Evolutionary conservation across 35 echinoderm and acorn worm species (phyloP), one percentile per base, ranked within the genome.

Genomic region (Ophioderma brevispina): DNA sequence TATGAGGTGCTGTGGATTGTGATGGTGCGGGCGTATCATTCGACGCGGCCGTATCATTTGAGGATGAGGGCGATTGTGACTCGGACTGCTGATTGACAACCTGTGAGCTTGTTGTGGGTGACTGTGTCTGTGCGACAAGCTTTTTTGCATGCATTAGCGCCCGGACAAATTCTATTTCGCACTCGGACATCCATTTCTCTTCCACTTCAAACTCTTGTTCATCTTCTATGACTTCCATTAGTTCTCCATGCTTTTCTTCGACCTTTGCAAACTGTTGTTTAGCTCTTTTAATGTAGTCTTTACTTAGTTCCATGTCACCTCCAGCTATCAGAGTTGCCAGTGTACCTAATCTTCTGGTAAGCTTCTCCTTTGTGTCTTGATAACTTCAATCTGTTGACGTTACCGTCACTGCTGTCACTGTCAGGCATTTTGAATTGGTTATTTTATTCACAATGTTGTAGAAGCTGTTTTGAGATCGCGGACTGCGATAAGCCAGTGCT

Each of bases 131-230:
- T n/a, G n/a, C n/a, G n/a, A n/a, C n/a, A n/a, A n/a, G n/a, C n/a
- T n/a, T 31, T 91, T 78, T 86, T 87, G 83, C 77, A 81, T 64
- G 40, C 21, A 86, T 6, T 31, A 90, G 33, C 19, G 40, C 82
- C 33, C 77, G 75, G 36, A 94, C n/a, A 31, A 90, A 94, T n/a
- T 91, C 76, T 28, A 43, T 46, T 55, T 94, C 88, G 82, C 82
- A 94, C 21, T 94, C 93, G 76, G 80, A 46, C n/a, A n/a, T n/a
- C n/a, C n/a, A n/a, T n/a, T n/a, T n/a, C n/a, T n/a, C n/a, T n/a
- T n/a, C n/a, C n/a, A 82, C 90, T 94, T 88, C 88, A 91, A 36
- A 87, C 64, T 94, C 93, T 56, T 91, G 76, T 21, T 75, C 31
- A 21, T 91, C 80, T 77, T 82, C 94, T 31, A 91, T 87, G 36